Evolutionary conservation across 2,113 vertebrate genomes (phyloP).

Genomic region (Alethe diademata): DNA sequence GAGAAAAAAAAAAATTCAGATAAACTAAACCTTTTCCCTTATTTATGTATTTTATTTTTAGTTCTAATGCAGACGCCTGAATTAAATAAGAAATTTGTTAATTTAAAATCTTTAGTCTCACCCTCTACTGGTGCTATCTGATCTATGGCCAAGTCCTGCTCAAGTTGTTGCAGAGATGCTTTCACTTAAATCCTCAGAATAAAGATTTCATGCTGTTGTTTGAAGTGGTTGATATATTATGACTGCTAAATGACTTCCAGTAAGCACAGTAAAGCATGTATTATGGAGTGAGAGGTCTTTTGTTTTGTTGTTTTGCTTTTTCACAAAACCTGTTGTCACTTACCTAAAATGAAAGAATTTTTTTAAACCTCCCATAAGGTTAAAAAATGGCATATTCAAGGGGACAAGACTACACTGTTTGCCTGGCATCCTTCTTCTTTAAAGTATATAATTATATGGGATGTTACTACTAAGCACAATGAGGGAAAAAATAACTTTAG

Average conservation of each 20-base stretch:
- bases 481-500: fast-evolving
- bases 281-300: fast-evolving
- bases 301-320: neutral
- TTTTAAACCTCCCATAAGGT: fast-evolving
- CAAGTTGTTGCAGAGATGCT: neutral
- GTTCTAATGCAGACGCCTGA: neutral
- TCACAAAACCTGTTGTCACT: neutral
- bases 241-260: neutral
- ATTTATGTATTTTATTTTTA: neutral
- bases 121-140: neutral
- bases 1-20: neutral
- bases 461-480: neutral
- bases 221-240: neutral
- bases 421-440: neutral
- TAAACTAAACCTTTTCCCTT: neutral
- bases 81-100: neutral
- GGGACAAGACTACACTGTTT: neutral
- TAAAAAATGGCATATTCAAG: neutral
- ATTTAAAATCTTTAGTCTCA: neutral
- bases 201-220: neutral
- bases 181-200: neutral
- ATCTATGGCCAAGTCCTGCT: neutral
- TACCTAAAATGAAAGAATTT: neutral
- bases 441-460: neutral
- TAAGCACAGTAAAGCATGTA: neutral